Percentiles rank a stretch among this genome's conserved stretches.
Evolutionary conservation across 2,113 vertebrate species (phyloP).

Genomic region (Syngnathus scovelli): DNA sequence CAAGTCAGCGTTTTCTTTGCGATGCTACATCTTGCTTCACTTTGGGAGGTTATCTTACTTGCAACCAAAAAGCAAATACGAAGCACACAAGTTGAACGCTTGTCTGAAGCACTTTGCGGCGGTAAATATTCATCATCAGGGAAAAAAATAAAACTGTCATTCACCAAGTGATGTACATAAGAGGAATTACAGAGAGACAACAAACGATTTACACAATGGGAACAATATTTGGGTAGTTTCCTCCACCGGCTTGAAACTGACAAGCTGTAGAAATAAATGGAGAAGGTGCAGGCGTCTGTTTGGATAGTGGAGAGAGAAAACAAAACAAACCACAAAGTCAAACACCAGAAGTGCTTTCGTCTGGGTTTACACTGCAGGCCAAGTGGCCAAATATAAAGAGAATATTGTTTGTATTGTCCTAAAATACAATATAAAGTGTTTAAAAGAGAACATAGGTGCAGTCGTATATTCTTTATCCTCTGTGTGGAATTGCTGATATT

Average conservation of each 20-base stretch:
- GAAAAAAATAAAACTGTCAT: constrained; percentile 15
- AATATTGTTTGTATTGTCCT: too few relatives aligned
- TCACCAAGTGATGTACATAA: constrained; percentile 37
- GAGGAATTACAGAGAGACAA: constrained; percentile 55
- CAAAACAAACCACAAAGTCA: background rate
- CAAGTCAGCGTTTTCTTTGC: constrained; percentile 21
- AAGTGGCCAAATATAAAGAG: background rate
- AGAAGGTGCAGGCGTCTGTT: constrained; percentile 50
- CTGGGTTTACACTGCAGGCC: background rate
- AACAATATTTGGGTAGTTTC: constrained; percentile 35
- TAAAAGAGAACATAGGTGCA: background rate
- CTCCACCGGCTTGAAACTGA: constrained; percentile 45
- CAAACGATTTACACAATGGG: constrained; percentile 45
- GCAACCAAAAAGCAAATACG: constrained; percentile 22
- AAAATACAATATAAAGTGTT: too few relatives aligned
- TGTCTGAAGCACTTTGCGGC: background rate
- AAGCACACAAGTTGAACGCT: background rate
- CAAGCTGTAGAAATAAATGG: constrained; percentile 57
- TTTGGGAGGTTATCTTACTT: constrained; percentile 44
- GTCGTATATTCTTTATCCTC: background rate
- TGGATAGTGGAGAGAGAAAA: constrained; percentile 28
- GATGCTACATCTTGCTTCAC: constrained; percentile 66
- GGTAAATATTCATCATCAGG: constrained; percentile 13
- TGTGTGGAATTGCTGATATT: too few relatives aligned
- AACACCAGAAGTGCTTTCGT: background rate